phyloP scores from a whole-genome alignment of 2,797 vertebrate genomes.

The Emydoidea blandingii region DNA sequence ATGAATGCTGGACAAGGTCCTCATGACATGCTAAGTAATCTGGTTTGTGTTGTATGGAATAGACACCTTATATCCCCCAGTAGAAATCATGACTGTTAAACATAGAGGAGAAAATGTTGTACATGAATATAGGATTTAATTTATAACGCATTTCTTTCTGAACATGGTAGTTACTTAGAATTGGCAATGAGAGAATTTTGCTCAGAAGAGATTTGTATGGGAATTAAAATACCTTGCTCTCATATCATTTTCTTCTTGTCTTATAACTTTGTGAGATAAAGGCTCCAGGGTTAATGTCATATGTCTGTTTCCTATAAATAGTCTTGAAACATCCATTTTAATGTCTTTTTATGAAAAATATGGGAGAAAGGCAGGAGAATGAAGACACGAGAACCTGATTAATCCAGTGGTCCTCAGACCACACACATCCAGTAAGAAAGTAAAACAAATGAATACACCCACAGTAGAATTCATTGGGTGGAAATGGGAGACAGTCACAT shows the following conservation, averaged over 20 bases:
- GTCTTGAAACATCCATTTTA: slow-evolving; percentile 47
- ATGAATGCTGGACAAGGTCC: not conserved
- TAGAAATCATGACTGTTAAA: not conserved
- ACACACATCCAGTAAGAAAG: slow-evolving; percentile 22
- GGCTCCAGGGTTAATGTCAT: slow-evolving; percentile 36
- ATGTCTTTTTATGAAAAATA: slow-evolving; percentile 54
- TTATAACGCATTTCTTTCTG: not conserved
- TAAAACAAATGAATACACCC: not conserved
- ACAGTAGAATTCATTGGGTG: not conserved
- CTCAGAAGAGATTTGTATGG: slow-evolving; percentile 11
- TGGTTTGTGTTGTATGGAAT: not conserved
- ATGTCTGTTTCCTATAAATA: slow-evolving; percentile 49
- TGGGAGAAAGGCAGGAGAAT: slow-evolving; percentile 50
- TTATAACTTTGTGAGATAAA: slow-evolving; percentile 41
- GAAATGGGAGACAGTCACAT: not conserved
- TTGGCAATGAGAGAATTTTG: slow-evolving; percentile 20
- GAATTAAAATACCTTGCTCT: slow-evolving; percentile 24
- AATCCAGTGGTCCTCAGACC: slow-evolving; percentile 40
- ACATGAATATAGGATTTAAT: fast-evolving
- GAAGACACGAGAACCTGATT: slow-evolving; percentile 52
- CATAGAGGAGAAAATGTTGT: not conserved
- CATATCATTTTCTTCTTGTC: slow-evolving; percentile 11
- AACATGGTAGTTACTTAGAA: not conserved
- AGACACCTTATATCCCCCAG: not conserved
- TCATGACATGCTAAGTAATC: fast-evolving